A percentile compares a stretch with the other conserved stretches of the same genome.
Conservation (phyloP, 1,140 invertebrate species). For the Alviniconcha marisindica region DNA sequence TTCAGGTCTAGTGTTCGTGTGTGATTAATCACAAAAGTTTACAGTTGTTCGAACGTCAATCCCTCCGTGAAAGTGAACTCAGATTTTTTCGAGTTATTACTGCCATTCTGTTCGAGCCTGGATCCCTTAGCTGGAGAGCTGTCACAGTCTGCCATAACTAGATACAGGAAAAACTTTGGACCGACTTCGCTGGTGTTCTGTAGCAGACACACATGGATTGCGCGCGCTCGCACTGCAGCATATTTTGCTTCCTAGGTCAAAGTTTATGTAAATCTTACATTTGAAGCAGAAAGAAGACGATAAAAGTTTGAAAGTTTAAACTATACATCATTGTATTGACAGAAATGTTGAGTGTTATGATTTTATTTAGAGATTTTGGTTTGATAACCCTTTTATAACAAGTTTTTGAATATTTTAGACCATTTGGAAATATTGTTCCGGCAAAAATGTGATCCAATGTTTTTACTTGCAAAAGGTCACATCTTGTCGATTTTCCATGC, state of each 20-base stretch:
- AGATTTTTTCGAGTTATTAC: background rate
- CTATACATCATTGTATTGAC: background rate
- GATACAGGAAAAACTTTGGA: background rate
- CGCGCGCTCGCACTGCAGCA: background rate
- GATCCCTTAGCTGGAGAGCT: background rate
- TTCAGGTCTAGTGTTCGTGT: background rate
- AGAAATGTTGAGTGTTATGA: background rate
- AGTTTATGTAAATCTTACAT: background rate
- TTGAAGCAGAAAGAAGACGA: background rate
- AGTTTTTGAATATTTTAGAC: too few species aligned
- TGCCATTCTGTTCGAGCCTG: background rate
- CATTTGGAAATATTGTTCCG: background rate
- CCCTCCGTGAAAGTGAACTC: conserved; percentile 34
- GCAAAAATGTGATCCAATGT: background rate
- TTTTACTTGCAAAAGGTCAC: background rate
- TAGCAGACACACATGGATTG: background rate
- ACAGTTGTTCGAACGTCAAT: conserved; percentile 31
- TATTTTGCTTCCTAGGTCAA: conserved; percentile 30
- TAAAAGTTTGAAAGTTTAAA: background rate
- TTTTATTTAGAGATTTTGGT: background rate
- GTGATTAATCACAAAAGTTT: background rate
- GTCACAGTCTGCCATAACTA: conserved; percentile 9
- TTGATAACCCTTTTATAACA: too few species aligned
- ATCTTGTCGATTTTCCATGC: too few species aligned
- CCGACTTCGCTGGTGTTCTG: background rate